These are phyloP conservation scores for Petrocephalus zakoni DNA, from an alignment of 2,113 vertebrate genomes.

Conservation along the genomic window DNA sequence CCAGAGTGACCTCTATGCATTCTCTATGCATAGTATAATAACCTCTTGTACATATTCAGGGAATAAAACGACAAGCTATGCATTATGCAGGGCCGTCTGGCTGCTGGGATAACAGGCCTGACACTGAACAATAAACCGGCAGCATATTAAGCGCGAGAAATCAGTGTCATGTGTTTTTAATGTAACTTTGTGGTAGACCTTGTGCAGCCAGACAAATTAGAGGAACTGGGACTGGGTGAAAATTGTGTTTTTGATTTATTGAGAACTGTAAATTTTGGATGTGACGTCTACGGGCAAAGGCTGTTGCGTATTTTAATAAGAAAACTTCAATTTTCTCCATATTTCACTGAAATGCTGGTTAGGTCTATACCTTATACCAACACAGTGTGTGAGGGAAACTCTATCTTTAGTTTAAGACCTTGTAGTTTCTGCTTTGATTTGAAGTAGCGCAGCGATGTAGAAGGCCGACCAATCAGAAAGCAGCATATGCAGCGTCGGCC, in stretches of 20 bases:
- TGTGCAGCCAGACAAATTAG: background rate
- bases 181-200: background rate
- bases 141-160: background rate
- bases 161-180: background rate
- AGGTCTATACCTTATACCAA: background rate
- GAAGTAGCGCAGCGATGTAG: background rate
- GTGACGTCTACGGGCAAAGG: background rate
- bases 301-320: background rate
- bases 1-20: background rate
- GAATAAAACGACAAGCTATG: background rate
- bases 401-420: background rate
- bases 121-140: background rate
- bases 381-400: background rate
- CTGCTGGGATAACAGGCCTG: background rate
- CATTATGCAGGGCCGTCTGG: conserved; percentile 4
- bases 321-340: background rate
- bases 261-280: background rate
- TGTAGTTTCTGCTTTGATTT: background rate
- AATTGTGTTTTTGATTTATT: background rate
- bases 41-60: background rate
- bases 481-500: background rate
- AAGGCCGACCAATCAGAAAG: background rate
- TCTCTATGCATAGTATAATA: too few species aligned
- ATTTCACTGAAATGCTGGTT: background rate
- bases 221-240: background rate